Evolutionary conservation across 2,888 invertebrate species (phyloP).

Genomic region (Thecophora atra): DNA sequence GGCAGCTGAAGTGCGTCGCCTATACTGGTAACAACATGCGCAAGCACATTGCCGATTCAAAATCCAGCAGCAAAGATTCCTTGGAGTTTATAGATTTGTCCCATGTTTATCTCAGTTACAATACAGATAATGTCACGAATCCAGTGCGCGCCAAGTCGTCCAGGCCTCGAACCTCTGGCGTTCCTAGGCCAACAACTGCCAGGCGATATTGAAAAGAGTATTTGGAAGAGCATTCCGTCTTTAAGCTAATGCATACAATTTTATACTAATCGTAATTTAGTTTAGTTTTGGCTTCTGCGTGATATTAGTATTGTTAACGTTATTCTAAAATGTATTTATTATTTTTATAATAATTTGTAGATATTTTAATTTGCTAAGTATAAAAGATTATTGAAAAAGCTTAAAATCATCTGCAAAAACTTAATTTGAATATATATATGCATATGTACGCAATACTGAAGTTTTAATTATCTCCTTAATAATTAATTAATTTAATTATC

Average conservation of each 20-base stretch:
- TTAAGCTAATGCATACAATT: background rate
- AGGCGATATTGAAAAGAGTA: conserved; percentile 56
- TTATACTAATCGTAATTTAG: background rate
- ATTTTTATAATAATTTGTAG: background rate
- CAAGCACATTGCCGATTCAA: conserved; percentile 69
- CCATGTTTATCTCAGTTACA: conserved; percentile 75
- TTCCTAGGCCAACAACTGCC: conserved; percentile 69
- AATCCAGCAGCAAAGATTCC: conserved; percentile 65
- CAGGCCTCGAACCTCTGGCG: conserved; percentile 68
- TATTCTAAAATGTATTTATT: background rate
- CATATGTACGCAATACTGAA: background rate
- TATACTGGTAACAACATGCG: conserved; percentile 99
- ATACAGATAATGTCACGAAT: conserved; percentile 69
- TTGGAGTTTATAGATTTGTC: conserved; percentile 72
- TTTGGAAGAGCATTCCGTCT: background rate
- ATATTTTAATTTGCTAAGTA: background rate
- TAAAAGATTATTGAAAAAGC: no score
- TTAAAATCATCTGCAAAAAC: background rate
- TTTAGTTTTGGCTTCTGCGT: background rate
- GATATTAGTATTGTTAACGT: background rate
- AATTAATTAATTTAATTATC: no score
- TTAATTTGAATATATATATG: background rate
- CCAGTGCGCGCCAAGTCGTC: conserved; percentile 69
- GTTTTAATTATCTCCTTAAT: no score
- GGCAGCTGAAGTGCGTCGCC: conserved; percentile 97